These are phyloP conservation scores for Rhincodon typus DNA, from an alignment of 2,797 vertebrate genomes.

Conservation along the genomic window DNA sequence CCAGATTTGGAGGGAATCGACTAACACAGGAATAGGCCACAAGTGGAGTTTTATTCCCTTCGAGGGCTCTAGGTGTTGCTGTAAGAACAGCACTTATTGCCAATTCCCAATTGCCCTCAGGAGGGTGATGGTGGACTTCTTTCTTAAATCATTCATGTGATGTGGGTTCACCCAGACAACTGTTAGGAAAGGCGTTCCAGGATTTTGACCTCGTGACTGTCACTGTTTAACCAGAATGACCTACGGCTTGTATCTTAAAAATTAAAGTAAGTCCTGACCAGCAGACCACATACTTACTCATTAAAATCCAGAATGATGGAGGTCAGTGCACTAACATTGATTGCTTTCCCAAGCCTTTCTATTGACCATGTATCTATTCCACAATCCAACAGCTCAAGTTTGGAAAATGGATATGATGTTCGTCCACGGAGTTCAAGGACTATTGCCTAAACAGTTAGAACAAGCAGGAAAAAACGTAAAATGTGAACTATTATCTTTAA, in stretches of 20 bases:
- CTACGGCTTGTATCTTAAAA: neutral
- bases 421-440: slow-evolving; percentile 49
- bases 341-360: slow-evolving; percentile 46
- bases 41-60: too few relatives aligned
- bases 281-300: slow-evolving; percentile 46
- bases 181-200: too few relatives aligned
- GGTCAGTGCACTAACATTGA: slow-evolving; percentile 47
- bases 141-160: too few relatives aligned
- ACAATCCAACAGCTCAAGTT: slow-evolving; percentile 46
- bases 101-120: too few relatives aligned
- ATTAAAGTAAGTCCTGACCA: neutral
- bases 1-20: too few relatives aligned
- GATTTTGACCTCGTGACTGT: too few relatives aligned
- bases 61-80: too few relatives aligned
- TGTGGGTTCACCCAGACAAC: too few relatives aligned
- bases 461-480: neutral
- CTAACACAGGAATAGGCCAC: too few relatives aligned
- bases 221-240: neutral
- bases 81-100: too few relatives aligned
- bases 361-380: slow-evolving; percentile 49
- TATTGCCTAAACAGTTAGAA: slow-evolving; percentile 42
- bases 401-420: slow-evolving; percentile 45
- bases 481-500: neutral
- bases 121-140: too few relatives aligned
- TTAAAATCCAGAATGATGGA: slow-evolving; percentile 53